A percentile compares a stretch with the other conserved stretches of the same genome.
phyloP scores from a whole-genome alignment of 2,888 invertebrate species.

The Volucella bombylans region DNA sequence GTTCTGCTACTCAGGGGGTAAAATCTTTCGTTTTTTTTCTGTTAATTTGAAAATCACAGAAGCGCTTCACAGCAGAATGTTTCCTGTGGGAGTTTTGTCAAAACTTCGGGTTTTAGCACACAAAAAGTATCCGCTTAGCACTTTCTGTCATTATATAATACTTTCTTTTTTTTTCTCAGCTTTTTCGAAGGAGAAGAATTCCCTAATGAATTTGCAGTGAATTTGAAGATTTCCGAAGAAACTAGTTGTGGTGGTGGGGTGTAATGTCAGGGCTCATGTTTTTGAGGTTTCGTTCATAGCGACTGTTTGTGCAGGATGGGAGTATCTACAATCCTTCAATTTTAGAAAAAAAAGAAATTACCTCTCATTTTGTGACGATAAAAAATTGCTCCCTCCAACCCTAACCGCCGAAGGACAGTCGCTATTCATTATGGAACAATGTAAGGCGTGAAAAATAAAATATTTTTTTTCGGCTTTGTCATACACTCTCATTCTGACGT shows the following conservation, averaged over 20 bases:
- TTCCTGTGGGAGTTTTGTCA: constrained; percentile 9
- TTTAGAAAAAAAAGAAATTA: constrained; percentile 26
- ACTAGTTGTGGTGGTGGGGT: neutral
- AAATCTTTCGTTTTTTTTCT: constrained; percentile 17
- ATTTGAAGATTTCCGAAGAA: constrained; percentile 38
- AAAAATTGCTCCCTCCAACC: constrained; percentile 2
- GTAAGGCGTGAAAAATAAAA: constrained; percentile 19
- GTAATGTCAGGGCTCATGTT: neutral
- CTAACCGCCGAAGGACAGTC: constrained; percentile 28
- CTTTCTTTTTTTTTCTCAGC: neutral
- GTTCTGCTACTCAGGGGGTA: neutral
- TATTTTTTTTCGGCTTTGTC: constrained; percentile 15
- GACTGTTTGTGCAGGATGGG: neutral
- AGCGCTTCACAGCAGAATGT: neutral
- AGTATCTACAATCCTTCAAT: constrained; percentile 38
- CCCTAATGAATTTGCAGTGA: constrained; percentile 54
- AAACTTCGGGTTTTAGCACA: constrained; percentile 35
- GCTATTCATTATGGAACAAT: neutral
- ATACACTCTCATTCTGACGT: neutral
- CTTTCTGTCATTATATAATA: constrained; percentile 10
- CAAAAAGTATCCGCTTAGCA: constrained; percentile 34
- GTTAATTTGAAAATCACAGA: constrained; percentile 41
- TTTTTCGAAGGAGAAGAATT: neutral
- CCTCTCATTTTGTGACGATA: constrained; percentile 37
- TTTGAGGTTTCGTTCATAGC: constrained; percentile 7